A percentile compares a stretch with the other conserved stretches of the same genome.
Conservation (phyloP, 2,113 vertebrate species). For the Trinectes maculatus region DNA sequence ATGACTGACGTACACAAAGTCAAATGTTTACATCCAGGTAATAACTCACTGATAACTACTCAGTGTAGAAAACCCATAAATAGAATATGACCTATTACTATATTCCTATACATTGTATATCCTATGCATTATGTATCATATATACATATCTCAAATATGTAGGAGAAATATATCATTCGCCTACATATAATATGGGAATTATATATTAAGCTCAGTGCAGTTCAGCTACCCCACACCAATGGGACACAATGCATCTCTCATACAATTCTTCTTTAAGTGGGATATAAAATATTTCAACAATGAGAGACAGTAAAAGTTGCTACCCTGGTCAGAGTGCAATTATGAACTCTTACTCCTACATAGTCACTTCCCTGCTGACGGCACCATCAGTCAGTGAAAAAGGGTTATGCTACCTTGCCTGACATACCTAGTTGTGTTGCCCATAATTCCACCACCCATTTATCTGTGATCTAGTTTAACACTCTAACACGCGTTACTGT, state of each 20-base stretch:
- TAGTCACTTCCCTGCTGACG: no score
- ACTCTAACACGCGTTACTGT: no score
- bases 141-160: no score
- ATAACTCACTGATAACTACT: neutral
- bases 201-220: no score
- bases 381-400: neutral
- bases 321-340: neutral
- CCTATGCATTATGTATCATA: no score
- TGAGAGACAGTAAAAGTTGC: neutral
- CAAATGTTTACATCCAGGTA: slow-evolving; percentile 10
- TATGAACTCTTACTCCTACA: no score
- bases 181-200: neutral
- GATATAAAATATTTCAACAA: neutral
- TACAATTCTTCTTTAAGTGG: neutral
- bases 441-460: no score
- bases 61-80: neutral
- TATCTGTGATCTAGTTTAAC: no score
- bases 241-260: no score
- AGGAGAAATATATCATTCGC: neutral
- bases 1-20: neutral
- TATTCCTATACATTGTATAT: no score
- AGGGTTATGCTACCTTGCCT: neutral
- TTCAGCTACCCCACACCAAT: neutral
- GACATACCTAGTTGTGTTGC: neutral
- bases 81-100: neutral